Evolutionary conservation across 1,140 invertebrate species (phyloP), one percentile per base, ranked within the genome.

Genomic region (Trichogramma pretiosum): DNA sequence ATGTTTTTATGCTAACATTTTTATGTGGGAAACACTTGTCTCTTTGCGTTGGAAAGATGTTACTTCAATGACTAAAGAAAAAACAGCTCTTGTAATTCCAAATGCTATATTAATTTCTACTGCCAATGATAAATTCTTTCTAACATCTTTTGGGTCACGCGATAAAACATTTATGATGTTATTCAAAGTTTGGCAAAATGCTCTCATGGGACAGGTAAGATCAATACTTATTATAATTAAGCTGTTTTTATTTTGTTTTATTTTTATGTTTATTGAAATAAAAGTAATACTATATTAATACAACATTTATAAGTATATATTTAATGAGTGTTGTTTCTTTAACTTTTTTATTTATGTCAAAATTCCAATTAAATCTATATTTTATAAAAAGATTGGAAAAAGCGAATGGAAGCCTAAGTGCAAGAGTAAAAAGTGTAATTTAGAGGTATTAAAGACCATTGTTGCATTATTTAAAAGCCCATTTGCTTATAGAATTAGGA

Each of bases 1-100:
- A 37, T 93, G 91, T 69, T 96, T 96, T 74, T 89, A 95, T 74
- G 91, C 92, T 21, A 95, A 92, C 67, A 94, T 95, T 56, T 93
- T 95, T 63, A 80, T 86, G 58, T 95, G 90, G 91, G 91, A 95
- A 72, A 94, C 89, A 0, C 78, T 80, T 68, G 75, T 89, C 18
- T 79, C 74, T 36, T 68, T 94, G 34, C 80, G 81, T 55, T 92
- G 88, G 81, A 89, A 87, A 64, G 90, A 96, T 55, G 87, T 97
- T 23, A 84, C 84, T 2, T 82, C 88, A 36, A 88, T 97, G 62
- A 93, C 91, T 7, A 93, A 93, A 73, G 90, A 93, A 66, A 91
- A 89, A 75, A 91, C 87, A 19, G 89, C 89, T 3, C 73, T 92
- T 61, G 89, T 96, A 14, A 95, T 97, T 67, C 93, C 93, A 45